These are phyloP conservation scores for Gallinago paraguaiae DNA, from an alignment of 2,113 vertebrate genomes.

Conservation along the genomic window DNA sequence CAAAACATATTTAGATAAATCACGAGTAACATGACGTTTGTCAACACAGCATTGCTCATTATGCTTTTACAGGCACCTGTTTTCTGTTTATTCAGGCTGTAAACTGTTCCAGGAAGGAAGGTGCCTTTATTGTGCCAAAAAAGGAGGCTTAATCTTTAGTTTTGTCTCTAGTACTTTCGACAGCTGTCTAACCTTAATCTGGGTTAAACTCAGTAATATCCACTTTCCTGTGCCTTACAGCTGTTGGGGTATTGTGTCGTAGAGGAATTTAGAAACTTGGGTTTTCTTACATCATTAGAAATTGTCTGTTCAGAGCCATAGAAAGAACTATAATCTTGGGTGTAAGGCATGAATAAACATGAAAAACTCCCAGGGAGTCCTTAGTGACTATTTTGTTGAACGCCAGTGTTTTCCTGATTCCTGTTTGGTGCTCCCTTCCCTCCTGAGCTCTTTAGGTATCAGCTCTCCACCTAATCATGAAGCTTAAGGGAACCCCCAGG, in stretches of 20 bases:
- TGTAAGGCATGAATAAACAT: neutral
- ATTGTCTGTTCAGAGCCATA: fast-evolving
- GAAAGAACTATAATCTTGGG: neutral
- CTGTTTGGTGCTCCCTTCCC: neutral
- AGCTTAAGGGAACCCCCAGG: fast-evolving
- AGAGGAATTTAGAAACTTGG: neutral
- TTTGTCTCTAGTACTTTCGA: neutral
- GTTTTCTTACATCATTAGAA: neutral
- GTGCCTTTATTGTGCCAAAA: neutral
- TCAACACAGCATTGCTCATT: neutral
- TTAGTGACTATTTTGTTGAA: neutral
- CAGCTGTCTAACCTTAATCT: neutral
- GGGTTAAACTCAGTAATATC: neutral
- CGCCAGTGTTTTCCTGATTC: too few species aligned
- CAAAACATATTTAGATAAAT: neutral
- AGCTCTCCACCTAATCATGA: fast-evolving
- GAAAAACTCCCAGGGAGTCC: neutral
- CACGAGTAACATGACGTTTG: neutral
- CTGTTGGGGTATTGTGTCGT: neutral
- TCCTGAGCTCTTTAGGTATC: neutral
- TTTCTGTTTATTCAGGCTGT: neutral
- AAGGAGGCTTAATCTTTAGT: neutral
- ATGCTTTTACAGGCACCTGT: neutral
- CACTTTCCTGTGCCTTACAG: neutral
- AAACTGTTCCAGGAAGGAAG: neutral